A percentile compares a stretch with the other conserved stretches of the same genome.
Evolutionary conservation across 2,888 invertebrate genomes (phyloP).

Genomic region (Drosophila helvetica): DNA sequence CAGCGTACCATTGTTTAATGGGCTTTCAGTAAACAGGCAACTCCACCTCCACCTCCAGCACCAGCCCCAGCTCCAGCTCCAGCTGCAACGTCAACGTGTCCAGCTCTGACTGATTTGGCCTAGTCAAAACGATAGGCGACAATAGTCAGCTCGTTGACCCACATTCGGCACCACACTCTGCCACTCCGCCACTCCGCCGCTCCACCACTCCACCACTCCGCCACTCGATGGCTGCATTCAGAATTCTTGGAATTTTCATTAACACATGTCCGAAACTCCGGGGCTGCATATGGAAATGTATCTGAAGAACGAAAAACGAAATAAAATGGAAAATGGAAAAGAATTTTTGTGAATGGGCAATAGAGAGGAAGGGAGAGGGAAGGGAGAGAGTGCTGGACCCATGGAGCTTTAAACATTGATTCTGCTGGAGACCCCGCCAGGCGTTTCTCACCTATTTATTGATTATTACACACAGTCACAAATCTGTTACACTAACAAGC

Average conservation of each 20-base stretch:
- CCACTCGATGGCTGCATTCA: conserved; percentile 46
- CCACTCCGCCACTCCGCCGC: conserved; percentile 16
- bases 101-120: conserved; percentile 63
- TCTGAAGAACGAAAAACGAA: conserved; percentile 34
- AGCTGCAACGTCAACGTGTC: conserved; percentile 4
- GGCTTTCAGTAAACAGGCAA: conserved; percentile 68
- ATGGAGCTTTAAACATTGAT: conserved; percentile 37
- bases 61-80: background rate
- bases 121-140: conserved; percentile 62
- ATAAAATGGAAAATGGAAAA: conserved; percentile 48
- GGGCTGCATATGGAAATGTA: conserved; percentile 69
- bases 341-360: conserved; percentile 48
- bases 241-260: conserved; percentile 77
- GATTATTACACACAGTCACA: conserved; percentile 48
- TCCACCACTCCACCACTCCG: conserved; percentile 15
- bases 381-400: conserved; percentile 9
- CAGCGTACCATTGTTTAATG: conserved; percentile 65
- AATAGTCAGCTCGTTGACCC: conserved; percentile 73
- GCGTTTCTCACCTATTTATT: conserved; percentile 56
- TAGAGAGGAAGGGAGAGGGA: background rate
- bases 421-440: conserved; percentile 28
- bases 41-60: background rate
- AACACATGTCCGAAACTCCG: conserved; percentile 64
- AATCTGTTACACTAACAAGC: conserved; percentile 73
- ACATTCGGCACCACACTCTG: conserved; percentile 55